Evolutionary conservation across 2,113 vertebrate genomes (phyloP), one percentile per base, ranked within the genome.

Genomic region (Rutilus rutilus): DNA sequence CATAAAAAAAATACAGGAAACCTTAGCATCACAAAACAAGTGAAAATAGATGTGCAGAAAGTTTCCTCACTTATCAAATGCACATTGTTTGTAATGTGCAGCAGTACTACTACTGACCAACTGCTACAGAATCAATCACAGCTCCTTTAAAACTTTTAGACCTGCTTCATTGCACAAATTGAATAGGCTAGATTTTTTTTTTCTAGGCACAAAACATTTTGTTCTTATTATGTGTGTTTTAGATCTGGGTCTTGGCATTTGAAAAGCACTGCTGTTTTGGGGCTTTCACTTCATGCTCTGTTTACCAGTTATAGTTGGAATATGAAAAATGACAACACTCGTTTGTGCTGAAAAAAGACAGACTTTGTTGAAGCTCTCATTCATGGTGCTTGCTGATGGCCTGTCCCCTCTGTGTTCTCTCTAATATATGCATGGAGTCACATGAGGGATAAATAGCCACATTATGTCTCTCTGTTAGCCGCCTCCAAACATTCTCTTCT

Each of bases 401-500:
- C 36, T 71, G 82, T 67, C 42, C 19, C 30, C 47, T 78, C 85
- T 88, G 57, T 86, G 33, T 89, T 30, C 60, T 47, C 39, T 77
- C 62, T 89, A 88, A 85, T 89, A 54, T 90, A 90, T 91, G 85
- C 87, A 78, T 4, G 4, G 82, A 90, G 85, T 91, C 89, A 91
- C 91, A 91, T 88, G 88, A 90, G 87, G 75, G 80, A 81, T 90
- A 88, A 90, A 92, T 78, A 87, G 88, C 15, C 52, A 74, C 82
- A 87, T 90, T 88, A 87, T 90, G 65, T 71, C 39, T 71, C 81
- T 60, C 78, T 69, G 78, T 82, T 74, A 80, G 84, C 86, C 76
- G 83, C 89, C 91, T 87, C 88, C 91, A 85, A 86, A 87, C 87
- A 88, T 91, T 91, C 89, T 87, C 78, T 71, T 82, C 60, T 83